Percentiles rank a stretch among this genome's conserved stretches.
These are phyloP conservation scores for Muscicapa comitata DNA, from an alignment of 2,797 vertebrate species.

Conservation along the genomic window DNA sequence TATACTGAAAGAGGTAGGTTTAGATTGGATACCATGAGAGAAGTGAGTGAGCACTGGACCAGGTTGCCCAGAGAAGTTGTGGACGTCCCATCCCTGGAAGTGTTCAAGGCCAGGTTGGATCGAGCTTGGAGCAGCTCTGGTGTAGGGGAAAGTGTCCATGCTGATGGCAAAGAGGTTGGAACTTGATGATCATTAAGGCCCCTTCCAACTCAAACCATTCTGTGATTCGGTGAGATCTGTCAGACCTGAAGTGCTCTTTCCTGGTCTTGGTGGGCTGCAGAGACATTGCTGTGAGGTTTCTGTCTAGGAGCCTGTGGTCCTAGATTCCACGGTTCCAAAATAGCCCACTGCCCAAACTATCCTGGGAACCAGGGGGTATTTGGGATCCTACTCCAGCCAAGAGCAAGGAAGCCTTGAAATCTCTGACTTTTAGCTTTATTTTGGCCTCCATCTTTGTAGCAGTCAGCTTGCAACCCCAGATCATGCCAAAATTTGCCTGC, in stretches of 20 bases:
- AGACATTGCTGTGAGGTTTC: neutral
- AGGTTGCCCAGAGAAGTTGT: neutral
- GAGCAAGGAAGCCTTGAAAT: neutral
- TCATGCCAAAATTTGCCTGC: neutral
- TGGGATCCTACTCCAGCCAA: neutral
- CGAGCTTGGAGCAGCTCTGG: neutral
- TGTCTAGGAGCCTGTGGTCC: neutral
- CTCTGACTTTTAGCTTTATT: neutral
- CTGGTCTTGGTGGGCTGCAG: neutral
- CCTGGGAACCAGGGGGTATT: neutral
- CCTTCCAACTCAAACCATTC: neutral
- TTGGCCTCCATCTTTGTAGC: neutral
- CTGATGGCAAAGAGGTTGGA: neutral
- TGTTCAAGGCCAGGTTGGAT: neutral
- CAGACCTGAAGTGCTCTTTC: neutral
- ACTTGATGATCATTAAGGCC: neutral
- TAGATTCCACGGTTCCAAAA: neutral
- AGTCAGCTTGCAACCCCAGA: neutral
- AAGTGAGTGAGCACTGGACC: neutral
- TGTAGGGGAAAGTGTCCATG: neutral
- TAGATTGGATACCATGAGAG: neutral
- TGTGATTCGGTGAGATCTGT: neutral
- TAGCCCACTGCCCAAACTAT: neutral
- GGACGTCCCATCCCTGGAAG: neutral
- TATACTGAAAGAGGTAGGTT: neutral